Evolutionary conservation across 2,888 invertebrate species (phyloP), one percentile per base, ranked within the genome.

Genomic region (Prosopocoilus inquinatus): DNA sequence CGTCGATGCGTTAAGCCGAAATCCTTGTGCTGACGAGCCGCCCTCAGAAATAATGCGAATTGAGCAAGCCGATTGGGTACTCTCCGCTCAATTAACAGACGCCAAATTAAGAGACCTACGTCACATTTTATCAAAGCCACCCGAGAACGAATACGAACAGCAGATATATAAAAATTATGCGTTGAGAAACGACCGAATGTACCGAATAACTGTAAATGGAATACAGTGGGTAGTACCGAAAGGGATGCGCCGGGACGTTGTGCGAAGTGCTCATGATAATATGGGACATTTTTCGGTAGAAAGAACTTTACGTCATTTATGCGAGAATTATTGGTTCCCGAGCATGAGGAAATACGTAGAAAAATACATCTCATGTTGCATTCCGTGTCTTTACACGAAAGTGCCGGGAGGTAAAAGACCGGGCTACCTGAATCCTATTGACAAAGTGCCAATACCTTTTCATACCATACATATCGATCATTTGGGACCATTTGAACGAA

Each of bases 381-480:
- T 78, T 1, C 61, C 71, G 2, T 79, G 77, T 55, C 50, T 75
- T 2, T 72, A 71, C 41, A 63, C 67, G 15, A 76, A n/a, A 57
- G 55, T 62, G 2, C 50, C 53, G 39, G 28, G 49, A 47, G 9
- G 57, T 49, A 43, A 50, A 55, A 33, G 15, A n/a, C 51, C 54
- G 12, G 64, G 62, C 9, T 57, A 61, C 8, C 33, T 68, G 3
- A 60, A 69, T 54, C 43, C 57, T 5, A 65, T 66, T 13, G 57
- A 62, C 38, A 58, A 61, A 43, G 39, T 53, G 45, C 46, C 53
- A 12, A 52, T 64, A 50, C 62, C 66, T 39, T 9, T 43, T 35
- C 68, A 76, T 47, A 75, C 73, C 0, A 32, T 78, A 9, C 76
- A 78, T 55, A 48, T 78, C 0, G 77, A 78, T 59, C 77, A 78